Evolutionary conservation across 1,140 invertebrate species (phyloP), one percentile per base, ranked within the genome.

Genomic region (Dreissena polymorpha): DNA sequence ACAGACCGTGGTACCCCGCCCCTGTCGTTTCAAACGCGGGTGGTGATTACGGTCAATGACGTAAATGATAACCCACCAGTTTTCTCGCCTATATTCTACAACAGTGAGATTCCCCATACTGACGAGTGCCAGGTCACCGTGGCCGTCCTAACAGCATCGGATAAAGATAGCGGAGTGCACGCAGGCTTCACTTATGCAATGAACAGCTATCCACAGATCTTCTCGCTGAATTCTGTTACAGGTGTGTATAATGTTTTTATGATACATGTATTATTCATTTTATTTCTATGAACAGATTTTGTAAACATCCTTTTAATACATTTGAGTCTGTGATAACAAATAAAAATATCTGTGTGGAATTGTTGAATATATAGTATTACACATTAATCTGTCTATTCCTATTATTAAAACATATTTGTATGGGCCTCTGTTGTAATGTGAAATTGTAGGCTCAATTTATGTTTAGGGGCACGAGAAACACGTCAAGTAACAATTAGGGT

Each of bases 1-100:
- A 96, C 95, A 18, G 88, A 89, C 57, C 75, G 64, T 7, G 87
- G 87, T 8, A 67, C 78, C 13, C 83, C 87, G 10, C 53, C 83
- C 10, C 49, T 80, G n/a, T 85, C 85, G 6, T 83, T 79, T 49
- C 78, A 84, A 39, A 80, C 87, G 57, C 76, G 75, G 13, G 65
- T 85, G 23, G 76, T 74, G 27, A 87, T 88, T 2, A 82, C 70
- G 13, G 60, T 87, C 10, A 71, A 57, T 63, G 86, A 87, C 29
- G 67, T 57, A 25, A 87, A 87, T 67, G 86, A 85, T 29, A 87
- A 87, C 50, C 12, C 16, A 63, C 84, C 86, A 53, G 74, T 82
- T 50, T 84, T 87, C 63, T 85, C 86, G 14, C 75, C 84, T 8
- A 86, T 77, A 21, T 90, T 87, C 60, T 88, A 90, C 75, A 90